Conservation (phyloP, 1,140 invertebrate genomes). For the Tetramorium parvispinum region DNA sequence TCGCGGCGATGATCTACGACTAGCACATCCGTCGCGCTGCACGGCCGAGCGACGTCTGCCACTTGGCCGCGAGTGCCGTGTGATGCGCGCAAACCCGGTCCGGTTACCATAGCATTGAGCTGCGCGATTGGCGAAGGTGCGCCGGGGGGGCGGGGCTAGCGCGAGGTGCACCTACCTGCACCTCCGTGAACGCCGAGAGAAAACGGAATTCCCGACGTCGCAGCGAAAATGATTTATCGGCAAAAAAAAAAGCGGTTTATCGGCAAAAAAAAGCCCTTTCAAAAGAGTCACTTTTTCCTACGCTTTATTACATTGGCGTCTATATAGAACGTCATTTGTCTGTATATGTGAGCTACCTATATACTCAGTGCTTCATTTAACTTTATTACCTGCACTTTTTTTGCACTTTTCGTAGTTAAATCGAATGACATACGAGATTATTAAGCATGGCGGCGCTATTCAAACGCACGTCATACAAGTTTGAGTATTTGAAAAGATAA, state of each 20-base stretch:
- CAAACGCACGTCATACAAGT: neutral
- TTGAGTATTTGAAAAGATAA: neutral
- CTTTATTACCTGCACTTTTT: neutral
- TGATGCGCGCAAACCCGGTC: conserved; percentile 74
- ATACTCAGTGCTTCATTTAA: neutral
- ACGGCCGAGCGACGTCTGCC: conserved; percentile 71
- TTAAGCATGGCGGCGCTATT: neutral
- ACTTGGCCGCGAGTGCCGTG: conserved; percentile 33
- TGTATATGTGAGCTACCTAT: neutral
- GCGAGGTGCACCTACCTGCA: neutral
- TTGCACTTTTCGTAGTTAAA: neutral
- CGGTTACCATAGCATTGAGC: conserved; percentile 78
- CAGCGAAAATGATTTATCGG: neutral
- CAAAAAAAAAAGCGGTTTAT: neutral
- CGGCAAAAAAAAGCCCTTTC: neutral
- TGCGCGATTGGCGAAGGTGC: conserved; percentile 58
- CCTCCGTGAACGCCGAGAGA: neutral
- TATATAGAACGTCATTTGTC: neutral
- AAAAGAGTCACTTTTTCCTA: neutral
- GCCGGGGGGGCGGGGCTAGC: neutral
- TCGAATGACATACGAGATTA: neutral
- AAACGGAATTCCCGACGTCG: neutral
- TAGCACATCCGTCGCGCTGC: conserved; percentile 52
- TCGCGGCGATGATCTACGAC: neutral
- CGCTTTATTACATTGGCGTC: neutral